A percentile compares a stretch with the other conserved stretches of the same genome.
Conservation (phyloP, 2,888 invertebrate genomes). For the Tetragonisca angustula region DNA sequence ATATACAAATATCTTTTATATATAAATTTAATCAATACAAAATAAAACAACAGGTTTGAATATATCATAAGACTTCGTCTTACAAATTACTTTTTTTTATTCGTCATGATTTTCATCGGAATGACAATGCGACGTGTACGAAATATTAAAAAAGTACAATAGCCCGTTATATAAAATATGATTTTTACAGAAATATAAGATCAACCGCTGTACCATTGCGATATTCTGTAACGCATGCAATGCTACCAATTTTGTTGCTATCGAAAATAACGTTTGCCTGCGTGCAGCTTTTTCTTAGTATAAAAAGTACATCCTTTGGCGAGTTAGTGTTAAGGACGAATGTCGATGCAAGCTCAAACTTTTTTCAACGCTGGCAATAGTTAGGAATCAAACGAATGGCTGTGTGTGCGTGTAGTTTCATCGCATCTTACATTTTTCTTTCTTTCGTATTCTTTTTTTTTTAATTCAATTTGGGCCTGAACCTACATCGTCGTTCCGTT, state of each 20-base stretch:
- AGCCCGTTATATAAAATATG: slow-evolving; percentile 84
- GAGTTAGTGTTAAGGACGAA: slow-evolving; percentile 57
- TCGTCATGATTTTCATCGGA: slow-evolving; percentile 79
- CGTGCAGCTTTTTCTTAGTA: slow-evolving; percentile 64
- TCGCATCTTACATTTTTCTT: not conserved
- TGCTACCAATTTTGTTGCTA: slow-evolving; percentile 72
- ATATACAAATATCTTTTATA: not conserved
- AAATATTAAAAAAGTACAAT: slow-evolving; percentile 83
- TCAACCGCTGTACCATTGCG: slow-evolving; percentile 73
- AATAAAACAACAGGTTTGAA: not conserved
- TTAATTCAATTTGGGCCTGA: slow-evolving; percentile 50
- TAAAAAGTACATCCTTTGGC: slow-evolving; percentile 71
- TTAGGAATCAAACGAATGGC: slow-evolving; percentile 26
- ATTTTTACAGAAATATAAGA: slow-evolving; percentile 81
- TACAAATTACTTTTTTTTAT: slow-evolving; percentile 80
- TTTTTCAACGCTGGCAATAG: slow-evolving; percentile 28
- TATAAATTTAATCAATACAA: not conserved
- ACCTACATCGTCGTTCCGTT: slow-evolving; percentile 50
- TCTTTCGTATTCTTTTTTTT: slow-evolving; percentile 9
- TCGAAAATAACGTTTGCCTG: slow-evolving; percentile 73
- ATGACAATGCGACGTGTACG: slow-evolving; percentile 81
- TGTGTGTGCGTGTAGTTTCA: not conserved
- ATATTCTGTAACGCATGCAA: slow-evolving; percentile 74
- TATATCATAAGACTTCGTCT: slow-evolving; percentile 47
- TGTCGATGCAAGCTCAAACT: slow-evolving; percentile 56